Percentiles rank a stretch among this genome's conserved stretches.
Conservation (phyloP, 2,888 invertebrate genomes). For the Zaprionus bogoriensis region DNA sequence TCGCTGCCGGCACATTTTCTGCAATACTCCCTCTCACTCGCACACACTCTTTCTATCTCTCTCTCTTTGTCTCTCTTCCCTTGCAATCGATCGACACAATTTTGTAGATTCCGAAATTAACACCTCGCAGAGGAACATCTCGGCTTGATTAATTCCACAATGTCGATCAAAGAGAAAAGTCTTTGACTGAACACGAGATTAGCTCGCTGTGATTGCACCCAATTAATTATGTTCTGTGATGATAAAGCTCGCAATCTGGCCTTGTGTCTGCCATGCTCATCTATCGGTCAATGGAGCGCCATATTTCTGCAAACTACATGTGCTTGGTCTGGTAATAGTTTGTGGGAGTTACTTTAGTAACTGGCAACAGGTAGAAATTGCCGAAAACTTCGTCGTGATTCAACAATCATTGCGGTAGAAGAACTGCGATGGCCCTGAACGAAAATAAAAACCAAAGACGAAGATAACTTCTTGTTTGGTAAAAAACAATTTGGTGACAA, state of each 20-base stretch:
- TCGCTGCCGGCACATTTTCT: slow-evolving; percentile 38
- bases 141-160: slow-evolving; percentile 37
- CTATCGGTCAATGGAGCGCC: slow-evolving; percentile 48
- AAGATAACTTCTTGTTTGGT: slow-evolving; percentile 2
- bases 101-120: slow-evolving; percentile 27
- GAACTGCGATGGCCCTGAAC: slow-evolving; percentile 27
- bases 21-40: slow-evolving; percentile 19
- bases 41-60: too few species aligned
- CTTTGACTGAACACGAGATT: slow-evolving; percentile 29
- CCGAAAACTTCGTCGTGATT: slow-evolving; percentile 18
- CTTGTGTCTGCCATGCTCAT: slow-evolving; percentile 35
- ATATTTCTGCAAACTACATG: not conserved
- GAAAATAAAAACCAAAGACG: not conserved
- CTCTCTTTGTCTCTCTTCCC: not conserved
- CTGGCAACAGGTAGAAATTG: not conserved
- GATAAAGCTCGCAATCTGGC: slow-evolving; percentile 28
- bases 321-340: not conserved
- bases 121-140: not conserved
- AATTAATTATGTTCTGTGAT: slow-evolving; percentile 47
- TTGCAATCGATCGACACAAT: slow-evolving; percentile 24
- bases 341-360: not conserved
- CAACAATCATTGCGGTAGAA: slow-evolving; percentile 15
- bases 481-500: slow-evolving; percentile 9
- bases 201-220: slow-evolving; percentile 43
- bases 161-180: slow-evolving; percentile 12